Evolutionary conservation across 2,113 vertebrate species (phyloP).

Genomic region (Sakesphorus luctuosus): DNA sequence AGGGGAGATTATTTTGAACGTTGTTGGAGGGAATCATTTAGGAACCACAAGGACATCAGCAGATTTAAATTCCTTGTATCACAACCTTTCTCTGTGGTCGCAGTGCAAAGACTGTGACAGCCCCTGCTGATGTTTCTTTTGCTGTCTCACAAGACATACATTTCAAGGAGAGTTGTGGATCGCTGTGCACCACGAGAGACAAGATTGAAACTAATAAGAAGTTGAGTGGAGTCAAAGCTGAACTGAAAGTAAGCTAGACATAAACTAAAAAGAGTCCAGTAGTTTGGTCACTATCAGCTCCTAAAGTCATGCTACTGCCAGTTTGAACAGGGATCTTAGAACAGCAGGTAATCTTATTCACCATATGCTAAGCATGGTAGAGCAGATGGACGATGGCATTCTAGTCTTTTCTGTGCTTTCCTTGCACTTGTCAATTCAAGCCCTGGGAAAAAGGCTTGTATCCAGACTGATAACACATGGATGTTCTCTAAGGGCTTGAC

Average conservation of each 20-base stretch:
- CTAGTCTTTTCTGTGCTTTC: constrained; percentile 48
- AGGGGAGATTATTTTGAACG: not conserved
- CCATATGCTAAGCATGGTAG: not conserved
- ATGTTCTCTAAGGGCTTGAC: constrained; percentile 42
- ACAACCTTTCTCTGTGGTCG: not conserved
- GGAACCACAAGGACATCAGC: not conserved
- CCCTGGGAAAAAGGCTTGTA: constrained; percentile 15
- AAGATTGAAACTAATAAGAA: not conserved
- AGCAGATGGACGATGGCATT: constrained; percentile 41
- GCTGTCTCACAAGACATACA: not conserved
- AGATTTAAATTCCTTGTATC: not conserved
- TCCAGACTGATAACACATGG: constrained; percentile 32
- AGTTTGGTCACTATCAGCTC: not conserved
- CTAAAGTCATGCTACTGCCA: not conserved
- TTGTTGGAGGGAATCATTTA: not conserved
- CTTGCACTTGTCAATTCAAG: constrained; percentile 42
- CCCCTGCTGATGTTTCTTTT: not conserved
- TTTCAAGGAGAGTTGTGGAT: not conserved
- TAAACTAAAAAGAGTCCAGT: not conserved
- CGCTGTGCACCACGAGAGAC: not conserved
- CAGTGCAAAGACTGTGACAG: not conserved
- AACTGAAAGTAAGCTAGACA: not conserved
- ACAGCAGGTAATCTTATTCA: constrained; percentile 42
- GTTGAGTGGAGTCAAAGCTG: not conserved
- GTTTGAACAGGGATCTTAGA: constrained; percentile 30